phyloP scores from a whole-genome alignment of 1,140 invertebrate genomes.

The Diploscapter pachys region DNA sequence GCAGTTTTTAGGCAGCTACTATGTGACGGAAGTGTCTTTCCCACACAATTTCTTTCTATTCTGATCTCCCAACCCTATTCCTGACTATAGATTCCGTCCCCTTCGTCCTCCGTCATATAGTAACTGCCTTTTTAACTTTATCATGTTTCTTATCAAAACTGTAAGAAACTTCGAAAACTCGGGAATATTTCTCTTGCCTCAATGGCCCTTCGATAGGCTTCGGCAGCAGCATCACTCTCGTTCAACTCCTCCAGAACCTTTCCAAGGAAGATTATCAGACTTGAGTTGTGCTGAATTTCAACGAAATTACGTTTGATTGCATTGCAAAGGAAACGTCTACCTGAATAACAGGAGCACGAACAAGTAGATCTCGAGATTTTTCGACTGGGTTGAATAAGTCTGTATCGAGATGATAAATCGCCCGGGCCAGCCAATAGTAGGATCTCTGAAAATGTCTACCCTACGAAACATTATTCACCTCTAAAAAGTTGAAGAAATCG shows the following conservation, averaged over 20 bases:
- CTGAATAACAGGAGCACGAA: background rate
- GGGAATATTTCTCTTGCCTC: background rate
- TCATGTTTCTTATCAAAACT: too few species aligned
- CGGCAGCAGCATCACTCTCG: background rate
- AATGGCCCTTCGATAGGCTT: background rate
- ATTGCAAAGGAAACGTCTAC: background rate
- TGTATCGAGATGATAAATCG: constrained; percentile 9
- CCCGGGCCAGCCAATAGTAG: constrained; percentile 13
- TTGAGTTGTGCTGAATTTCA: constrained; percentile 6
- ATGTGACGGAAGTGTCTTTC: too few species aligned
- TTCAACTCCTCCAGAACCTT: background rate
- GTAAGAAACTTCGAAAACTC: too few species aligned
- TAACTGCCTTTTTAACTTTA: too few species aligned
- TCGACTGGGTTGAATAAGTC: constrained; percentile 14
- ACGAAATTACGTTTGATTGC: too few species aligned
- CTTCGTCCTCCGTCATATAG: too few species aligned
- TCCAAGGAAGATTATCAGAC: constrained; percentile 2
- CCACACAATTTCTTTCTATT: too few species aligned
- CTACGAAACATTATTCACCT: background rate
- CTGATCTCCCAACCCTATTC: too few species aligned
- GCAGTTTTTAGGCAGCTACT: too few species aligned
- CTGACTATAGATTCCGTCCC: too few species aligned
- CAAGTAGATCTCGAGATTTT: constrained; percentile 7
- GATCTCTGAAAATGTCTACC: background rate
- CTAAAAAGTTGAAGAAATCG: background rate